Conservation (phyloP, 2,113 vertebrate species). For the Pterocles orientalis region DNA sequence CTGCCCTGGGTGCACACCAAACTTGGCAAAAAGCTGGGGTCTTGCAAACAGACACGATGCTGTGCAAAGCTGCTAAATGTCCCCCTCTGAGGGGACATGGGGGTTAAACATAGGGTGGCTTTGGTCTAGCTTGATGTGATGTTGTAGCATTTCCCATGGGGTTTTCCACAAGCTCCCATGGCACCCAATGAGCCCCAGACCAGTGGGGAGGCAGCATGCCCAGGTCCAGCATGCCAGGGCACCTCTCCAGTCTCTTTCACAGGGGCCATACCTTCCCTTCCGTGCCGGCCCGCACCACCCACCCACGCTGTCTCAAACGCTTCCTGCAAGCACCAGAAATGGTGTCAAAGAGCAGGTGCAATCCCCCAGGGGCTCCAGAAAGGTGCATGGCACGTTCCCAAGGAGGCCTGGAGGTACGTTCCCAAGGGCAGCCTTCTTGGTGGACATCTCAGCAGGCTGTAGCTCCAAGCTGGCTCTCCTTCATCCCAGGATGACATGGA, state of each 20-base stretch:
- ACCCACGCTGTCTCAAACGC: not conserved
- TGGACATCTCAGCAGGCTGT: not conserved
- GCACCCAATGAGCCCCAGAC: not conserved
- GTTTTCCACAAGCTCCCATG: not conserved
- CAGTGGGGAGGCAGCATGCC: fast-evolving
- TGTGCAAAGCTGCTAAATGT: not conserved
- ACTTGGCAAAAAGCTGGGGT: fast-evolving
- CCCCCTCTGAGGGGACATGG: not conserved
- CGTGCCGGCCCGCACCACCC: fast-evolving
- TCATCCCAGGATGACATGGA: not conserved
- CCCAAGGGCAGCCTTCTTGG: not conserved
- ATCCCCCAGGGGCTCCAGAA: not conserved
- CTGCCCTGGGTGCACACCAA: not conserved
- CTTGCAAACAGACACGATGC: not conserved
- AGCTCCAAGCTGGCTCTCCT: not conserved
- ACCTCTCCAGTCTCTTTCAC: not conserved
- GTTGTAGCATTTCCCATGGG: not conserved
- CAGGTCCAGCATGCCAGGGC: fast-evolving
- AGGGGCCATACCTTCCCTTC: not conserved
- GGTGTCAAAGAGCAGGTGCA: not conserved
- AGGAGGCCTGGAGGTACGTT: not conserved
- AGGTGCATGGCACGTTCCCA: fast-evolving
- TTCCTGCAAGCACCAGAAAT: not conserved
- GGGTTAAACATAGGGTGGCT: not conserved
- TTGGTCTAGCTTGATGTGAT: not conserved